phyloP scores from a whole-genome alignment of 23 tunicate genomes.

The Botrylloides violaceus region DNA sequence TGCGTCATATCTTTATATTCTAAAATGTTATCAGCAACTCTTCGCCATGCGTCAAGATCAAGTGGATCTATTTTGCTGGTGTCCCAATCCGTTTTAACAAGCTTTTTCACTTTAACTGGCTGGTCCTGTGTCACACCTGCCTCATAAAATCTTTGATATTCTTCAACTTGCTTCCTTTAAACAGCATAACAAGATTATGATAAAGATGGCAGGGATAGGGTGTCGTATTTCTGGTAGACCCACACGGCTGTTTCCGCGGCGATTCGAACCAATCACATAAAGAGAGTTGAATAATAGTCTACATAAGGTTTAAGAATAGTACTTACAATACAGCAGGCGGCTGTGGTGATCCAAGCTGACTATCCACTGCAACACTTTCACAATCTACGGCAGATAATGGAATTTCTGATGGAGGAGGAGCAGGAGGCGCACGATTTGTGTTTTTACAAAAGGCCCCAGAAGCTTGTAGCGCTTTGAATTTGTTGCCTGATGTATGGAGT shows the following conservation, averaged over 20 bases:
- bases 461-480: background rate
- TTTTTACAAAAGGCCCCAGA: background rate
- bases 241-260: too few species aligned
- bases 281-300: too few species aligned
- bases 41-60: conserved; percentile 84
- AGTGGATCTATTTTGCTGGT: conserved; percentile 76
- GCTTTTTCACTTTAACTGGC: background rate
- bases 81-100: conserved; percentile 13
- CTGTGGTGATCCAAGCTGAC: background rate
- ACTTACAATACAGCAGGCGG: conserved; percentile 14
- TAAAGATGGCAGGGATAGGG: too few species aligned
- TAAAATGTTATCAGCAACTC: conserved; percentile 52
- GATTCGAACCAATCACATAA: too few species aligned
- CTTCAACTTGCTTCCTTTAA: conserved; percentile 10
- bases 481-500: conserved; percentile 20
- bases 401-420: conserved; percentile 21
- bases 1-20: conserved; percentile 54
- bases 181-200: too few species aligned
- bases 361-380: background rate
- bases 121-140: background rate
- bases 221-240: too few species aligned
- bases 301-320: too few species aligned
- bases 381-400: conserved; percentile 5
- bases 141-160: background rate
- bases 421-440: conserved; percentile 5